Evolutionary conservation across 2,113 vertebrate species (phyloP).

Genomic region (Rhineura floridana): DNA sequence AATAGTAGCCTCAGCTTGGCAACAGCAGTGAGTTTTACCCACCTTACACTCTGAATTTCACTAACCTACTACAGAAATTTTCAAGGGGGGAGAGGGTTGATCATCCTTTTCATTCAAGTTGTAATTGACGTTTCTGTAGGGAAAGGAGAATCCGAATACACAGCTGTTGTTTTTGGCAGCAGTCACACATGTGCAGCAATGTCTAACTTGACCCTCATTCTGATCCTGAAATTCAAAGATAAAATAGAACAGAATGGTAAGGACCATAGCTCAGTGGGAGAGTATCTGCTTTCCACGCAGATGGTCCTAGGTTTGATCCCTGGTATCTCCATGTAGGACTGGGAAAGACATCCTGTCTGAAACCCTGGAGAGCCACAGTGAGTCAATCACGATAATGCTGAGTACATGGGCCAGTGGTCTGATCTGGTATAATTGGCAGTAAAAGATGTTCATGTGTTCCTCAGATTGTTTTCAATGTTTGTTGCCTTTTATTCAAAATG

Average conservation of each 20-base stretch:
- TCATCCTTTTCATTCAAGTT: no score
- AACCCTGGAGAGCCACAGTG: neutral
- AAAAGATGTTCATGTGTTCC: neutral
- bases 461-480: conserved; percentile 11
- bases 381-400: neutral
- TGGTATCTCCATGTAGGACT: neutral
- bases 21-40: neutral
- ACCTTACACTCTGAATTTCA: neutral
- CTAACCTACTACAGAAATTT: neutral
- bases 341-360: neutral
- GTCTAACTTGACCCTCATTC: neutral
- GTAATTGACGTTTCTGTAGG: neutral
- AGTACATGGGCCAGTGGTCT: no score
- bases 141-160: neutral
- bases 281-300: neutral
- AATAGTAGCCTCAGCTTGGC: neutral
- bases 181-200: neutral
- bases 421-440: no score
- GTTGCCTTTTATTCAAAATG: neutral
- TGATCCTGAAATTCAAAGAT: neutral
- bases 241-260: neutral
- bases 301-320: neutral
- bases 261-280: neutral
- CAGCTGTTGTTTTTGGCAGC: neutral
- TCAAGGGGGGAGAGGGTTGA: no score